Evolutionary conservation across 2,797 vertebrate genomes (phyloP), one percentile per base, ranked within the genome.

Genomic region (Octomys mimax): DNA sequence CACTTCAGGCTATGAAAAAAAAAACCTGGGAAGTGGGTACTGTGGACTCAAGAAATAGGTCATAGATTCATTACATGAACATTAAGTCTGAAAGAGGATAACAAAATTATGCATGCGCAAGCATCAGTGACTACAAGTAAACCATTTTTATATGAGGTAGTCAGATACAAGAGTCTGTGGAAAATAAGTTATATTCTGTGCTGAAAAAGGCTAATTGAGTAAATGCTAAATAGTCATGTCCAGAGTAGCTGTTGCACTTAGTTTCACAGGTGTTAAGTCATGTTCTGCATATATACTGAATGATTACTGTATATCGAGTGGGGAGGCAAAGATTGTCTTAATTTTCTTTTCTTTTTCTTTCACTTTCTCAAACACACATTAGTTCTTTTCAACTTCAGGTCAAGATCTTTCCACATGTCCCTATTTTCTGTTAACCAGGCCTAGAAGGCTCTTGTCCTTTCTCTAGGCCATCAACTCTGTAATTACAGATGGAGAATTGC

Each of bases 61-160:
- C 46, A 90, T 22, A 62, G n/a, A 92, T 90, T 95, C 57, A 85
- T 83, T 78, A 80, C 88, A 83, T 92, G 39, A 80, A 82, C 93
- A 54, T 88, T 88, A 80, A 31, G 4, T 75, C 78, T 95, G 77
- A 92, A 87, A 10, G 57, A 89, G 87, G 64, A 94, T 81, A 84
- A 71, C 36, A 89, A 81, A 95, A 89, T 89, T 92, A 81, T 87
- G 24, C 33, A 57, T 33, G 64, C 46, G 75, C 62, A 94, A 95
- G 28, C 36, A 92, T 24, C 33, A 79, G 46, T 68, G 66, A 87
- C 59, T 87, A 36, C 10, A 93, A 95, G 94, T 61, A 83, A 96
- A 59, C 19, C n/a, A 57, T 59, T 24, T 49, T 24, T 64, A 70
- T 94, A 10, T 19, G 46, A 92, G 13, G 46, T 22, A 70, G 87